phyloP scores from a whole-genome alignment of 2,113 vertebrate species.

The Zapornia atra region DNA sequence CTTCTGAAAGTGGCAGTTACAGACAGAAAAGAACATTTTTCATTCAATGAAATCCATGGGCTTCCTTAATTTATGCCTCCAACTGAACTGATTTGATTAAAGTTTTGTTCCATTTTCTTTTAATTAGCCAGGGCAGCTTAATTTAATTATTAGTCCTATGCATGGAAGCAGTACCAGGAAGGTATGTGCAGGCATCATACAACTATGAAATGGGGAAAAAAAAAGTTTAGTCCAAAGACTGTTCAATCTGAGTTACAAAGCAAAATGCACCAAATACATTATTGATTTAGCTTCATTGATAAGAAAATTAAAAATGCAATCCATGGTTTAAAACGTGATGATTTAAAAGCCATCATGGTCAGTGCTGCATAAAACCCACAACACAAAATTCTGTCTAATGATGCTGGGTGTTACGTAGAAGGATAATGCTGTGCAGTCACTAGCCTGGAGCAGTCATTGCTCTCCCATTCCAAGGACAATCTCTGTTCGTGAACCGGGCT shows the following conservation, averaged over 20 bases:
- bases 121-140: background rate
- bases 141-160: conserved; percentile 12
- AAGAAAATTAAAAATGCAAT: background rate
- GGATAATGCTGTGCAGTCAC: background rate
- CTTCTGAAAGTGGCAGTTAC: conserved; percentile 36
- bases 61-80: background rate
- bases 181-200: background rate
- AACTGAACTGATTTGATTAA: conserved; percentile 32
- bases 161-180: background rate
- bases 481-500: background rate
- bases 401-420: background rate
- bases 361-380: background rate
- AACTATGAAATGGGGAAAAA: background rate
- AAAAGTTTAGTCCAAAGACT: background rate
- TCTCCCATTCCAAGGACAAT: background rate
- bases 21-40: conserved; percentile 45
- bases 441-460: background rate
- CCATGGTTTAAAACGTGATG: background rate
- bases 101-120: conserved; percentile 29
- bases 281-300: background rate
- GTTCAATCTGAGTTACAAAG: background rate
- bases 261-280: background rate
- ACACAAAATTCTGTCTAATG: rapidly evolving
- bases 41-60: background rate
- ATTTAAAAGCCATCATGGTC: background rate